Conservation (phyloP, 2,888 invertebrate genomes). For the Drosophila anomalata region DNA sequence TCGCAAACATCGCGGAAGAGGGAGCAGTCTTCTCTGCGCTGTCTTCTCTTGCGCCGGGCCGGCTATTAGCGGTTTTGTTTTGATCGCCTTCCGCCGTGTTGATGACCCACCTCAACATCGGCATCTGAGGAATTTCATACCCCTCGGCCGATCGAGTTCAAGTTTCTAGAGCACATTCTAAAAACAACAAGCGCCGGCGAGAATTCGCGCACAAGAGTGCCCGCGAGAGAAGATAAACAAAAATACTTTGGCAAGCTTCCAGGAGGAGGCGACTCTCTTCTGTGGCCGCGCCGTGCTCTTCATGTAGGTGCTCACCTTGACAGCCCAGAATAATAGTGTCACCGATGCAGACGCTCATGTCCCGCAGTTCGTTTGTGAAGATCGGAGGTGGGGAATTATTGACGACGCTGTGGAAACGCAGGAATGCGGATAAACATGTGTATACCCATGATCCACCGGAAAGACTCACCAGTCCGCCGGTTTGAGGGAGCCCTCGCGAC, state of each 20-base stretch:
- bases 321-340: slow-evolving; percentile 90
- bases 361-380: slow-evolving; percentile 90
- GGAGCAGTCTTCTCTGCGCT: slow-evolving; percentile 1
- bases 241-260: slow-evolving; percentile 68
- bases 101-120: slow-evolving; percentile 81
- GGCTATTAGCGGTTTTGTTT: slow-evolving; percentile 71
- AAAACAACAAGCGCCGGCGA: slow-evolving; percentile 49
- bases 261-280: slow-evolving; percentile 45
- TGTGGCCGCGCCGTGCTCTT: slow-evolving; percentile 12
- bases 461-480: slow-evolving; percentile 87
- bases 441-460: neutral
- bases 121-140: slow-evolving; percentile 62
- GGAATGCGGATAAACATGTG: neutral
- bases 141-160: slow-evolving; percentile 78
- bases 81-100: slow-evolving; percentile 54
- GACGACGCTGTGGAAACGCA: slow-evolving; percentile 62
- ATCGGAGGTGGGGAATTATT: slow-evolving; percentile 88
- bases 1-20: slow-evolving; percentile 11
- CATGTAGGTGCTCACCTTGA: slow-evolving; percentile 86
- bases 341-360: slow-evolving; percentile 91
- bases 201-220: slow-evolving; percentile 19
- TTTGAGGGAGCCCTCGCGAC: slow-evolving; percentile 88
- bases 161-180: slow-evolving; percentile 77
- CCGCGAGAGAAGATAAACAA: slow-evolving; percentile 58
- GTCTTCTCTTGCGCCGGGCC: slow-evolving; percentile 29